Conservation (phyloP, 2,113 vertebrate species). For the Dolichallabes microphthalmus region DNA sequence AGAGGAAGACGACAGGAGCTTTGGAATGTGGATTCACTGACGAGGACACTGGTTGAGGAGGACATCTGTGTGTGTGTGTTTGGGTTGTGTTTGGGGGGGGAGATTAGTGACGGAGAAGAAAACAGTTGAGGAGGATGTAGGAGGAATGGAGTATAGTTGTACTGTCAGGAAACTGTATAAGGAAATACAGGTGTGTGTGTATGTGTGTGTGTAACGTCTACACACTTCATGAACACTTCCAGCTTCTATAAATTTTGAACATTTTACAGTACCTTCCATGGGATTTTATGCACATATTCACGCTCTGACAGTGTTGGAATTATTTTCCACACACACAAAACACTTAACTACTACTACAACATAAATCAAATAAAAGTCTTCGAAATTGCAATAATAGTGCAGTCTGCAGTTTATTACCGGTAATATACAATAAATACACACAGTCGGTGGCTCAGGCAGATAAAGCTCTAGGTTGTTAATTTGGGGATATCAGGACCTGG, state of each 20-base stretch:
- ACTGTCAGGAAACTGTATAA: neutral
- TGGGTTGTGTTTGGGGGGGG: neutral
- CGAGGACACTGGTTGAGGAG: conserved; percentile 6
- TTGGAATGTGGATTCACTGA: conserved; percentile 37
- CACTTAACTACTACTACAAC: neutral
- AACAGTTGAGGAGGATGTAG: neutral
- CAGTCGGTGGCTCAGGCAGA: too few relatives aligned
- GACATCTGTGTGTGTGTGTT: neutral
- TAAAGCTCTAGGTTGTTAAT: too few relatives aligned
- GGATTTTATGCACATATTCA: neutral
- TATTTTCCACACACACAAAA: neutral
- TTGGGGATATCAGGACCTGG: too few relatives aligned
- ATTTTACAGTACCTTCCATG: neutral
- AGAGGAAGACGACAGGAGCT: conserved; percentile 67
- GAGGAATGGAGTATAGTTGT: conserved; percentile 9
- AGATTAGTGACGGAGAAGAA: neutral
- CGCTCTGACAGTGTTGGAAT: neutral
- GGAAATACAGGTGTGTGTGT: conserved; percentile 2
- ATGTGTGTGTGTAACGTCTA: neutral
- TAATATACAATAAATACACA: too few relatives aligned
- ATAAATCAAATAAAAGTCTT: too few relatives aligned
- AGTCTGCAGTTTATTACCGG: too few relatives aligned
- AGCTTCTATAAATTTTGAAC: neutral
- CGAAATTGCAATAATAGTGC: too few relatives aligned
- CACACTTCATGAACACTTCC: neutral